A percentile compares a stretch with the other conserved stretches of the same genome.
Evolutionary conservation across 2,113 vertebrate species (phyloP).

Genomic region (Myotis brandtii): DNA sequence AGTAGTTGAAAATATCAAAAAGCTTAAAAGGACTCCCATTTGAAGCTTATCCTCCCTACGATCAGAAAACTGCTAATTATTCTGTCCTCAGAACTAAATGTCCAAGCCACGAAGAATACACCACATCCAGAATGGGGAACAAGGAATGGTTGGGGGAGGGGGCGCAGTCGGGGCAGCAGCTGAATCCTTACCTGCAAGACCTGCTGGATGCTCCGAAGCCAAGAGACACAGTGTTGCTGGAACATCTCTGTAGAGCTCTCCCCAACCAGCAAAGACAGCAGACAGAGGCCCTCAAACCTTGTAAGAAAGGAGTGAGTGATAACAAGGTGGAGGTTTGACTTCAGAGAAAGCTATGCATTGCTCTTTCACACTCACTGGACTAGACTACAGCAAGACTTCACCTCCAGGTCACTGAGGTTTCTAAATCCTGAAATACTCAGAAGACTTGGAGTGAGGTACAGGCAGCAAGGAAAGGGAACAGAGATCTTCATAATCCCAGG

Average conservation of each 20-base stretch:
- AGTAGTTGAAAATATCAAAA: neutral
- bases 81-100: neutral
- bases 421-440: neutral
- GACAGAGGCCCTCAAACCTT: conserved; percentile 93
- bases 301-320: neutral
- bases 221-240: conserved; percentile 92
- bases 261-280: conserved; percentile 92
- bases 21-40: neutral
- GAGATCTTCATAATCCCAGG: neutral
- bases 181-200: conserved; percentile 90
- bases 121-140: neutral
- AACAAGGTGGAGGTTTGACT: neutral
- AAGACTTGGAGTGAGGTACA: neutral
- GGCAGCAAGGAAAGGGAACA: neutral
- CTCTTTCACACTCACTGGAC: neutral
- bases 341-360: neutral
- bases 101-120: neutral
- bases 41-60: neutral
- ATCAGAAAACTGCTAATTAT: neutral
- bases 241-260: conserved; percentile 93
- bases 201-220: conserved; percentile 93
- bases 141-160: accelerated
- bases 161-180: accelerated
- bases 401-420: neutral
- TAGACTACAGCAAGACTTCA: neutral